Conservation (phyloP, 2,797 vertebrate genomes). For the Peromyscus attwateri region DNA sequence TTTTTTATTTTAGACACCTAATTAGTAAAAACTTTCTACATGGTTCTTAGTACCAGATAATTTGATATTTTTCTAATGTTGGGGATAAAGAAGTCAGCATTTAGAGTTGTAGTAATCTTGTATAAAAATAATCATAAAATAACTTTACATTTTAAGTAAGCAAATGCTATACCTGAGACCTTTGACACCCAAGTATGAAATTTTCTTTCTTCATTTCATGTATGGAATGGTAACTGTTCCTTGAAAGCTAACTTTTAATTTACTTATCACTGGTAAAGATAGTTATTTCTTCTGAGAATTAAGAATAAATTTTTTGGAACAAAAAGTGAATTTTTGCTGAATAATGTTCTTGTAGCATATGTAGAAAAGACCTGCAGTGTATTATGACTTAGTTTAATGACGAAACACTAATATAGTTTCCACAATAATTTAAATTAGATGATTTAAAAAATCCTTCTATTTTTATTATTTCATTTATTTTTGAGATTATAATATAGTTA, state of each 20-base stretch:
- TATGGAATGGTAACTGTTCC: constrained; percentile 51
- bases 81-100: constrained; percentile 20
- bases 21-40: neutral
- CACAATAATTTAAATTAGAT: constrained; percentile 65
- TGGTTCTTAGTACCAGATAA: neutral
- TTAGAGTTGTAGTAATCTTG: constrained; percentile 30
- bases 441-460: neutral
- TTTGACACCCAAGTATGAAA: constrained; percentile 57
- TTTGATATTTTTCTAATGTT: constrained; percentile 36
- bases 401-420: constrained; percentile 40
- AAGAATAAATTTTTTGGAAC: constrained; percentile 64
- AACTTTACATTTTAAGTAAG: constrained; percentile 38
- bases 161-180: constrained; percentile 35
- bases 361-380: neutral
- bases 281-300: constrained; percentile 13
- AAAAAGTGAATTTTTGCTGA: constrained; percentile 65
- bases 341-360: neutral
- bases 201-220: constrained; percentile 55
- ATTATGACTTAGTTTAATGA: constrained; percentile 67
- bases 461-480: neutral
- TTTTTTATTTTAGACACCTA: neutral
- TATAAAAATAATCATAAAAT: constrained; percentile 21
- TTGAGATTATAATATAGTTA: neutral
- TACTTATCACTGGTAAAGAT: constrained; percentile 49
- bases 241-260: constrained; percentile 69